A percentile compares a stretch with the other conserved stretches of the same genome.
These are phyloP conservation scores for Hestina assimilis DNA, from an alignment of 1,140 invertebrate species.

Conservation along the genomic window DNA sequence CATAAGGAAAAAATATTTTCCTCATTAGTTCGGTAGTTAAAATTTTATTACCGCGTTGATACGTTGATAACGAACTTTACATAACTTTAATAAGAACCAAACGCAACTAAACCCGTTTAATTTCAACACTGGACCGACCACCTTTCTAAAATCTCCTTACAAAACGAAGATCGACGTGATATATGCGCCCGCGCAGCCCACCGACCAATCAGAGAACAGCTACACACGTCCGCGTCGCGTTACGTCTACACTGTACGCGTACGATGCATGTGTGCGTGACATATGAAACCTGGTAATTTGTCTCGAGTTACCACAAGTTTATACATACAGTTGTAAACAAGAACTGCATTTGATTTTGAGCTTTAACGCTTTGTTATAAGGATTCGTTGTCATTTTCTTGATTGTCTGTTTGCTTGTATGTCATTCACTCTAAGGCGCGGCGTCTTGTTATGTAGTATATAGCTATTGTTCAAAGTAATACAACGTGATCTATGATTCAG, in stretches of 20 bases:
- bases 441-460: slow-evolving; percentile 31
- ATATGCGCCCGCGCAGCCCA: slow-evolving; percentile 53
- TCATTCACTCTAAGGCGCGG: slow-evolving; percentile 38
- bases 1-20: background rate
- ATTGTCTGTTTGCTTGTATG: slow-evolving; percentile 12
- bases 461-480: slow-evolving; percentile 25
- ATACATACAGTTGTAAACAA: slow-evolving; percentile 5
- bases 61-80: slow-evolving; percentile 38
- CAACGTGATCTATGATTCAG: slow-evolving; percentile 33
- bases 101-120: slow-evolving; percentile 42
- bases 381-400: background rate
- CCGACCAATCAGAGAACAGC: slow-evolving; percentile 37
- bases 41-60: slow-evolving; percentile 31
- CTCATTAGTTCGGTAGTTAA: slow-evolving; percentile 12
- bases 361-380: slow-evolving; percentile 24
- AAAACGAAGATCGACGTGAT: slow-evolving; percentile 59
- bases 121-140: slow-evolving; percentile 42
- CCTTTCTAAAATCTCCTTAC: slow-evolving; percentile 74
- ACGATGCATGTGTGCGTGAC: slow-evolving; percentile 39
- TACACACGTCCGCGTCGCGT: slow-evolving; percentile 34
- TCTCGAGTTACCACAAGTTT: slow-evolving; percentile 41
- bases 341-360: slow-evolving; percentile 25
- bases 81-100: slow-evolving; percentile 31
- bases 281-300: slow-evolving; percentile 48
- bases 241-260: slow-evolving; percentile 21